phyloP scores from a whole-genome alignment of 64 coral and sea anemone species.

The Platygyra sinensis region DNA sequence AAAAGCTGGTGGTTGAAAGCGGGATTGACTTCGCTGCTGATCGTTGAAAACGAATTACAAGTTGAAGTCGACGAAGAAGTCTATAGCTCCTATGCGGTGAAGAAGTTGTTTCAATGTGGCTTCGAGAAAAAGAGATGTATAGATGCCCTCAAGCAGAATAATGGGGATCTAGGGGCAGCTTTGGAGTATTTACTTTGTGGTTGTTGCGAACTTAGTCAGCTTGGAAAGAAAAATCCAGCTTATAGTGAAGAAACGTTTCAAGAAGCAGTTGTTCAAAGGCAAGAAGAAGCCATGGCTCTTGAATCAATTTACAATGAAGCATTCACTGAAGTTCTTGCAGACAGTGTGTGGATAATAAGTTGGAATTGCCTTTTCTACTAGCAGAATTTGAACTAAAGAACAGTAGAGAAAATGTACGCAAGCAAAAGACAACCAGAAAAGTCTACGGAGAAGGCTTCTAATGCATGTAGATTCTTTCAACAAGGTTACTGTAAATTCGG shows the following conservation, averaged over 20 bases:
- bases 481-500: slow-evolving; percentile 81
- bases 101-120: slow-evolving; percentile 75
- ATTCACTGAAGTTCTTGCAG: slow-evolving; percentile 72
- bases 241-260: slow-evolving; percentile 45
- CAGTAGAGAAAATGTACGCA: not conserved
- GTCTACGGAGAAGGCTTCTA: not conserved
- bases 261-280: slow-evolving; percentile 64
- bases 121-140: slow-evolving; percentile 82
- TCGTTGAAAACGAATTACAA: not conserved
- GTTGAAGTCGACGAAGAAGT: slow-evolving; percentile 19
- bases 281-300: slow-evolving; percentile 79
- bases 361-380: slow-evolving; percentile 64
- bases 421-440: slow-evolving; percentile 6
- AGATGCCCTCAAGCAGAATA: slow-evolving; percentile 39
- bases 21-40: slow-evolving; percentile 43
- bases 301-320: slow-evolving; percentile 79
- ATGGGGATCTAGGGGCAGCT: slow-evolving; percentile 76
- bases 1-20: slow-evolving; percentile 73
- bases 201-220: slow-evolving; percentile 43
- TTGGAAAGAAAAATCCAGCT: slow-evolving; percentile 57
- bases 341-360: slow-evolving; percentile 70
- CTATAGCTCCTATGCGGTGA: slow-evolving; percentile 67
- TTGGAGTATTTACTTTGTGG: slow-evolving; percentile 55
- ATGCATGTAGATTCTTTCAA: slow-evolving; percentile 78
- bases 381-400: slow-evolving; percentile 35